Conservation (phyloP, 2,113 vertebrate genomes). For the Varanus salvator region DNA sequence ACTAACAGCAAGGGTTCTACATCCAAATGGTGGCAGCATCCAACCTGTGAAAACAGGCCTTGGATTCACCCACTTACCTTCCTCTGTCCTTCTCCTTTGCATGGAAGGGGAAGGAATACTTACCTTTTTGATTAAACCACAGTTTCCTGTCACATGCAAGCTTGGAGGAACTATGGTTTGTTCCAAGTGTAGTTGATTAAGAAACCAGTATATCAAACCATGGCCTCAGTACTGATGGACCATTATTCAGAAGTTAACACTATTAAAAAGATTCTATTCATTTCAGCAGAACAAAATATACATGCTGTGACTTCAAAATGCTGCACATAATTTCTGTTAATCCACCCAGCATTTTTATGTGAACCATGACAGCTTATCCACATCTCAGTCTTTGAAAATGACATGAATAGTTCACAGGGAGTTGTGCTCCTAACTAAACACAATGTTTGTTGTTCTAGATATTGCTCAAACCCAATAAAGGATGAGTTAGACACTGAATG, state of each 20-base stretch:
- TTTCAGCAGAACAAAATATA: background rate
- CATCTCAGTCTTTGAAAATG: slow-evolving; percentile 31
- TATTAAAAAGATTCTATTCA: background rate
- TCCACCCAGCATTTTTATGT: background rate
- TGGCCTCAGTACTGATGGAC: too few species aligned
- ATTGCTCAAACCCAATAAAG: slow-evolving; percentile 46
- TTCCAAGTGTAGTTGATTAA: background rate
- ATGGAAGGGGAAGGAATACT: background rate
- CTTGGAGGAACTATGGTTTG: background rate
- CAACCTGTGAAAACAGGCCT: background rate
- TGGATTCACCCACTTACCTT: background rate
- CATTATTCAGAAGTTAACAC: background rate
- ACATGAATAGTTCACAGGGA: slow-evolving; percentile 43
- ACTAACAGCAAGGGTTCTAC: background rate
- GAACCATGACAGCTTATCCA: slow-evolving; percentile 15
- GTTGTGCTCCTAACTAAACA: slow-evolving; percentile 23
- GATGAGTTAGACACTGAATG: slow-evolving; percentile 55
- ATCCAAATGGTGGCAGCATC: background rate
- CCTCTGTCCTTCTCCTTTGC: background rate
- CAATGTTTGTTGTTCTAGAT: slow-evolving; percentile 33
- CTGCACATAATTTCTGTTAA: background rate
- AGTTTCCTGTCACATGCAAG: background rate
- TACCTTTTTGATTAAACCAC: background rate
- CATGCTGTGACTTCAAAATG: background rate
- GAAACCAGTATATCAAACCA: background rate